Evolutionary conservation across 2,797 vertebrate species (phyloP), one percentile per base, ranked within the genome.

Genomic region (Champsocephalus gunnari): DNA sequence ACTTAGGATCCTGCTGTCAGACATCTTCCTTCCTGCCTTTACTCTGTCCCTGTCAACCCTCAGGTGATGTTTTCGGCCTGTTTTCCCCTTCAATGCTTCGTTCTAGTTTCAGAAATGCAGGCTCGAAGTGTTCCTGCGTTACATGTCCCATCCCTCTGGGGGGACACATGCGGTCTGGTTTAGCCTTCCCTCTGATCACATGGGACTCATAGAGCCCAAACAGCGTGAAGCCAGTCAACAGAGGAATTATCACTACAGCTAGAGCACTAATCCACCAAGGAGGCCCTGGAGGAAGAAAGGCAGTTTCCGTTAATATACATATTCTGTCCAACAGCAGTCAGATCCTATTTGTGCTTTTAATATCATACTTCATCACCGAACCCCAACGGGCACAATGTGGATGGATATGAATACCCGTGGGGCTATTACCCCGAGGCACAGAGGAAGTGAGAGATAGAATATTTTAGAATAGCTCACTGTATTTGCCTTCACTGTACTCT

Each of bases 281-380:
- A 44, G 54, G 44, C 28, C 12, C 34, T 8, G 66, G 71, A 62
- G 71, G 59, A 73, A 66, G 21, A 51, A 51, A 21, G n/a, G 4
- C 65, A 12, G 47, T 62, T 85, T 68, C 71, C 61, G 17, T 58
- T 87, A 47, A 81, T 82, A 76, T 75, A 75, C 56, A 81, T 73
- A 81, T 73, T 79, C 56, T 68, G 73, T 58, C 53, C 59, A 80
- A 56, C 68, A 69, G 76, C 63, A 71, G 85, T 82, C 73, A 58
- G 58, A 90, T 83, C 80, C 86, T 80, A 69, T 91, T 89, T 86
- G 66, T 9, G 67, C 73, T 55, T 79, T 70, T 81, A 80, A 86
- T 76, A 64, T 84, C 54, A 79, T 57, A 66, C 69, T 77, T 81
- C 77, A 64, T 47, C 28, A 0, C 51, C 10, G 41, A 83, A 49